A percentile compares a stretch with the other conserved stretches of the same genome.
These are phyloP conservation scores for Xanthia togata DNA, from an alignment of 2,888 invertebrate genomes.

Conservation along the genomic window DNA sequence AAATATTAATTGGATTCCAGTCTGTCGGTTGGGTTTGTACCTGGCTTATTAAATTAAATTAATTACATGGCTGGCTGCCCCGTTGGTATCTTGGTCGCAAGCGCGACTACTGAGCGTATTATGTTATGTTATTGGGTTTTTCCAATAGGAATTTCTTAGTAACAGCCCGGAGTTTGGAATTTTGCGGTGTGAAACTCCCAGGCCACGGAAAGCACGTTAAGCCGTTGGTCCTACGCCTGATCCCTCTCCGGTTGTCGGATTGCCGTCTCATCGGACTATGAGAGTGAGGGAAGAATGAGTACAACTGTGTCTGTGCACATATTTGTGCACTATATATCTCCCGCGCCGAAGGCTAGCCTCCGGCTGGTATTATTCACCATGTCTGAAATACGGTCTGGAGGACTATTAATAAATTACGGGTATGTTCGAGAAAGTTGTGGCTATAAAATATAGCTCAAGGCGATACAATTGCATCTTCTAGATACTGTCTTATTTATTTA, in stretches of 20 bases:
- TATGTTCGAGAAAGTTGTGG: not conserved
- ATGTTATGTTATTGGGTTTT: not conserved
- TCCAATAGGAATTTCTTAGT: not conserved
- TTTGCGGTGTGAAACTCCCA: not conserved
- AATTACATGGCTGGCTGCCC: not conserved
- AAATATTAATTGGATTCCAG: constrained; percentile 54
- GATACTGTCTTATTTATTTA: not conserved
- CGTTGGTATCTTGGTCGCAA: not conserved
- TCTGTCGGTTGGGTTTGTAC: not conserved
- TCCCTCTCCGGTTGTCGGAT: not conserved
- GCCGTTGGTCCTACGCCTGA: not conserved
- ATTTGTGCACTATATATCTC: not conserved
- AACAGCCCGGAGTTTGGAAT: not conserved
- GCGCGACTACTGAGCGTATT: not conserved
- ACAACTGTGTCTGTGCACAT: not conserved
- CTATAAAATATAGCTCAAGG: not conserved
- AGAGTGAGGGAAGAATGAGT: not conserved
- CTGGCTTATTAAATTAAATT: constrained; percentile 22
- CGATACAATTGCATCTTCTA: not conserved
- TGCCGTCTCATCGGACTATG: not conserved
- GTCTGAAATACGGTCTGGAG: not conserved
- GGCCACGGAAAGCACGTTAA: not conserved
- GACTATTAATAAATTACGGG: constrained; percentile 7
- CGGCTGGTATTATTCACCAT: not conserved
- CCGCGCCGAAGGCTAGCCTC: not conserved